Percentiles rank a stretch among this genome's conserved stretches.
Conservation (phyloP, 2,113 vertebrate species). For the Steatornis caripensis region DNA sequence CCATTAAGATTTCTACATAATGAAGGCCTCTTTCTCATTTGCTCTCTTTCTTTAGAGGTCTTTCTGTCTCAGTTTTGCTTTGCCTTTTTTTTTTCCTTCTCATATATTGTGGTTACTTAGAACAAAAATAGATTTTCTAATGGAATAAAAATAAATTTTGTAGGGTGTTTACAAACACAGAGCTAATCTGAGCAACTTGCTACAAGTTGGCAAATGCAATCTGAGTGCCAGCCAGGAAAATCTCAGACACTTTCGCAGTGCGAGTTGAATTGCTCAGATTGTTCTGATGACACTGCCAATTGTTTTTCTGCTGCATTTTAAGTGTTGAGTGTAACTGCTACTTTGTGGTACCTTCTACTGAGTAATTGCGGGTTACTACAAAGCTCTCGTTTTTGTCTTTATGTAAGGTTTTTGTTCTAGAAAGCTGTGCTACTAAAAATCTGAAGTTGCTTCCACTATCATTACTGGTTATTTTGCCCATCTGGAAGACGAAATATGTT, state of each 20-base stretch:
- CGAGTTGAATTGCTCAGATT: not conserved
- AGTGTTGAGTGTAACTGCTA: not conserved
- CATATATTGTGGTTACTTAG: not conserved
- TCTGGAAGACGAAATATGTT: not conserved
- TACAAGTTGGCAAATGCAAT: not conserved
- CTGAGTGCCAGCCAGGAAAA: conserved; percentile 7
- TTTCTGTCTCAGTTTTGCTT: not conserved
- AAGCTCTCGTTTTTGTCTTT: not conserved
- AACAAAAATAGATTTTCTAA: not conserved
- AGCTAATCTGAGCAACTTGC: not conserved
- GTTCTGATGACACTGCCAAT: not conserved
- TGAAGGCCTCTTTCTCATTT: not conserved
- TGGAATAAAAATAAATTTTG: not conserved
- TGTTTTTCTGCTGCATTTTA: not conserved
- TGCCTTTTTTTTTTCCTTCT: not conserved
- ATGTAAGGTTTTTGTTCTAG: not conserved
- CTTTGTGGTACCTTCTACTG: not conserved
- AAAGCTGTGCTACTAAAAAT: not conserved
- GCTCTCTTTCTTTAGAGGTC: not conserved
- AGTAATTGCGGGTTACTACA: not conserved
- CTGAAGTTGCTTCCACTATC: not conserved
- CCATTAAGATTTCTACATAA: not conserved
- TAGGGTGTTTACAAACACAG: conserved; percentile 18
- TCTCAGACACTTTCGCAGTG: not conserved
- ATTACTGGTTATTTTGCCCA: not conserved